These are phyloP conservation scores for Isotomurus palustris DNA, from an alignment of 2,888 invertebrate species.

Conservation along the genomic window DNA sequence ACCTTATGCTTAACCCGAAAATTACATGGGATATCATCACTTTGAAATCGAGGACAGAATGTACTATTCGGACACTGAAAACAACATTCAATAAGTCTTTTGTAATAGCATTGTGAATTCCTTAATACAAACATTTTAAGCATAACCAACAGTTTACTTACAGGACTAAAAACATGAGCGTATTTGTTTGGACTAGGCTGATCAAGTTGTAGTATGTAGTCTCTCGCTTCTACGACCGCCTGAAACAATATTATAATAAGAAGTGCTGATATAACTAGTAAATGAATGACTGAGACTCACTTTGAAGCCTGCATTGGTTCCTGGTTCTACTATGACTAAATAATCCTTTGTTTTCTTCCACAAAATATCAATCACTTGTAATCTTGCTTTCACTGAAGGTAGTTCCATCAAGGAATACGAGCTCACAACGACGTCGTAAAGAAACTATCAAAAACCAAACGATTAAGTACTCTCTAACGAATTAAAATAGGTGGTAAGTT, in stretches of 20 bases:
- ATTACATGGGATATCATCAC: slow-evolving; percentile 70
- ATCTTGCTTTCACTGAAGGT: slow-evolving; percentile 61
- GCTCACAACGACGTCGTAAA: slow-evolving; percentile 74
- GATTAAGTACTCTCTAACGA: background rate
- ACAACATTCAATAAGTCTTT: too few species aligned
- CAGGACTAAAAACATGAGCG: slow-evolving; percentile 66
- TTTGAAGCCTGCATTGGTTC: slow-evolving; percentile 73
- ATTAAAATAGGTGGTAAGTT: background rate
- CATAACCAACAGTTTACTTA: slow-evolving; percentile 50
- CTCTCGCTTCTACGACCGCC: slow-evolving; percentile 75
- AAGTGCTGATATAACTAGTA: background rate
- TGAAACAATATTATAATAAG: slow-evolving; percentile 39
- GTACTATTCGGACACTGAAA: slow-evolving; percentile 75
- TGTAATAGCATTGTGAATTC: background rate
- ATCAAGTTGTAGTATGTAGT: slow-evolving; percentile 64
- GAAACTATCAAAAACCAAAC: slow-evolving; percentile 52
- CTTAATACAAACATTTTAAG: background rate
- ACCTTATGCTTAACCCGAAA: slow-evolving; percentile 61
- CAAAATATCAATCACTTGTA: slow-evolving; percentile 67
- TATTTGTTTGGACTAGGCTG: slow-evolving; percentile 25
- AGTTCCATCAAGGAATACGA: slow-evolving; percentile 78
- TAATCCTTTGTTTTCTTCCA: slow-evolving; percentile 83
- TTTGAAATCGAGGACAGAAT: slow-evolving; percentile 66
- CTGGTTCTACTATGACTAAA: slow-evolving; percentile 77
- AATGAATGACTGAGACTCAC: slow-evolving; percentile 49